A percentile compares a stretch with the other conserved stretches of the same genome.
Evolutionary conservation across 2,797 vertebrate species (phyloP).

Genomic region (Diglossa cyanea): DNA sequence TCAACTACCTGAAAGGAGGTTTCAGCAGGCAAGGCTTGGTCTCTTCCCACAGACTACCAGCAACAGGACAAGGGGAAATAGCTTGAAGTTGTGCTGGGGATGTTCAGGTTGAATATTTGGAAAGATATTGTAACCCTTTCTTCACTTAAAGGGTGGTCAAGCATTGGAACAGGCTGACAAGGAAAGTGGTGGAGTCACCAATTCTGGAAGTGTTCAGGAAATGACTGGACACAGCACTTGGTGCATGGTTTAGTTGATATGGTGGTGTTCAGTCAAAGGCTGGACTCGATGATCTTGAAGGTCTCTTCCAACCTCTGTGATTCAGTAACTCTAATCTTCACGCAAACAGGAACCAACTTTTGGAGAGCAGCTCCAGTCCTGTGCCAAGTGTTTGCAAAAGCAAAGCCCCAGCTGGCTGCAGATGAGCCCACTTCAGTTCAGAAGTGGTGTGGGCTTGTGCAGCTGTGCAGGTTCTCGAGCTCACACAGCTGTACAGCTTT

Average conservation of each 20-base stretch:
- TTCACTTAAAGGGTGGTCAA: background rate
- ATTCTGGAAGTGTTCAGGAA: background rate
- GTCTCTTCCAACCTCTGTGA: too few species aligned
- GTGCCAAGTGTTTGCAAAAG: background rate
- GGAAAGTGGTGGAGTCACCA: background rate
- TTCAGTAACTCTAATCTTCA: background rate
- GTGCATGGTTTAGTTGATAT: background rate
- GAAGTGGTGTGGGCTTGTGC: too few species aligned
- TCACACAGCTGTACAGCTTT: background rate
- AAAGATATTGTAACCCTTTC: background rate
- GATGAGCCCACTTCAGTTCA: fast-evolving
- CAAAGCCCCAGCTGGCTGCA: background rate
- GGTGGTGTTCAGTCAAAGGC: background rate
- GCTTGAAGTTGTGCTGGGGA: background rate
- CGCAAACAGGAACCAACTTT: background rate
- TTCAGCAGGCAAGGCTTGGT: background rate
- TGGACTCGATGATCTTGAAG: background rate
- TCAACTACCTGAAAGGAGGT: background rate
- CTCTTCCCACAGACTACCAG: background rate
- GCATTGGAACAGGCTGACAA: background rate
- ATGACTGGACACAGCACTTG: too few species aligned
- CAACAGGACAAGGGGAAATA: fast-evolving
- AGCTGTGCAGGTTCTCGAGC: background rate
- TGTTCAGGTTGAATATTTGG: background rate
- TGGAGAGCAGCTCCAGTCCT: background rate